Evolutionary conservation across 2,113 vertebrate species (phyloP), one percentile per base, ranked within the genome.

Genomic region (Gadus chalcogrammus): DNA sequence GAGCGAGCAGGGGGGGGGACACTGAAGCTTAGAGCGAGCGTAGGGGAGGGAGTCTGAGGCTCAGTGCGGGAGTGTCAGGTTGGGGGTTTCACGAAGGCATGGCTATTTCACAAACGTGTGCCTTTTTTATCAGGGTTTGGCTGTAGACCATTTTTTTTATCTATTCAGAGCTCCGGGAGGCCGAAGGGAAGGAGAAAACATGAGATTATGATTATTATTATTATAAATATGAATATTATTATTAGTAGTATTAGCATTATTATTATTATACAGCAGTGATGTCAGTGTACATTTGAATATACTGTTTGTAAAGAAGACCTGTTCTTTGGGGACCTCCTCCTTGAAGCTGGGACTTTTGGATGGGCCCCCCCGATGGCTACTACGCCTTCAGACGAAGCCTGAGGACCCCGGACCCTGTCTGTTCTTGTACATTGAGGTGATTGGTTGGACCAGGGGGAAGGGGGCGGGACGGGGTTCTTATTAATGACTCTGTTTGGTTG

Each of bases 91-190:
- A 16, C 58, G 66, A 70, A 82, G 70, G 76, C 80, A 71, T 78
- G 70, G 83, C 67, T 81, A 74, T 82, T 84, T 74, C 78, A 84
- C 79, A 85, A 81, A 82, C 78, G 87, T 88, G 89, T 90, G 88
- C 89, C 89, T 89, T 65, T 48, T 62, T 90, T 82, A 80, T 84
- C 77, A 78, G 77, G 79, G 81, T 81, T 86, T 76, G 73, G 72
- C 81, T 81, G 75, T 73, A 74, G 77, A 70, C 71, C 73, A 73
- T 79, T 83, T 85, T 69, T 74, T 85, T 69, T 74, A 75, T 68
- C 74, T 82, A 79, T 27, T 75, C 18, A 71, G 76, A 69, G n/a
- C 61, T 66, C 61, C 42, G 64, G 74, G 70, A 70, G 42, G 42
- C 9, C 8, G 42, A 48, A 11, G 42, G 42, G 42, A 48, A 48